Conservation (phyloP, 2,797 vertebrate species). For the Nyctibius grandis region DNA sequence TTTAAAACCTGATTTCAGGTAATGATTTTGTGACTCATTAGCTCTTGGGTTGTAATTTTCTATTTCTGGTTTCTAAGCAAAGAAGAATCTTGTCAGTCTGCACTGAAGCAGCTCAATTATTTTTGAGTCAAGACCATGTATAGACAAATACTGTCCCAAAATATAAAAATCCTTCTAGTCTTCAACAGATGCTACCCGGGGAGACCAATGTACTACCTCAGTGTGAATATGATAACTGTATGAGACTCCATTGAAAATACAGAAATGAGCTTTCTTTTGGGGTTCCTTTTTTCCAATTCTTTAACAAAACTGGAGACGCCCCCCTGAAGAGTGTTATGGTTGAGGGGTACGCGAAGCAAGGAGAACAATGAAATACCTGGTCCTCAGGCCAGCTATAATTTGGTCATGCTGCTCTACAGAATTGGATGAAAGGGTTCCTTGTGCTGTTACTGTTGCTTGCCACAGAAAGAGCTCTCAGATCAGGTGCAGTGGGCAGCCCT, state of each 20-base stretch:
- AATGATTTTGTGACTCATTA: slow-evolving; percentile 17
- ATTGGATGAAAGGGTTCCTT: not conserved
- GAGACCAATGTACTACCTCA: not conserved
- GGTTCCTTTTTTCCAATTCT: not conserved
- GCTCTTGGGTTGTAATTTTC: not conserved
- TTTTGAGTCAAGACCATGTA: not conserved
- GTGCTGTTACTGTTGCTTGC: not conserved
- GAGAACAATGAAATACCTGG: not conserved
- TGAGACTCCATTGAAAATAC: not conserved
- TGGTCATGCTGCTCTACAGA: not conserved
- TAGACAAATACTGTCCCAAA: not conserved
- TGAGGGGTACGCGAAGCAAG: not conserved
- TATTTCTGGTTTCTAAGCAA: not conserved
- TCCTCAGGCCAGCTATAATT: not conserved
- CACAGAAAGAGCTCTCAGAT: not conserved
- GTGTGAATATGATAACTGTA: not conserved
- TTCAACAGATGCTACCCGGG: not conserved
- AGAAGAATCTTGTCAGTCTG: not conserved
- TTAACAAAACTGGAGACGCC: not conserved
- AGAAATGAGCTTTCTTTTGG: not conserved
- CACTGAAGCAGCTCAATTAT: not conserved
- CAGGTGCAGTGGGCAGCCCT: not conserved
- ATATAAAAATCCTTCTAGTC: not conserved
- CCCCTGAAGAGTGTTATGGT: not conserved
- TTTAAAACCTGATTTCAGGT: not conserved